Base-by-base conservation (phyloP, 2,797 vertebrate genomes). In the Erethizon dorsatum region DNA sequence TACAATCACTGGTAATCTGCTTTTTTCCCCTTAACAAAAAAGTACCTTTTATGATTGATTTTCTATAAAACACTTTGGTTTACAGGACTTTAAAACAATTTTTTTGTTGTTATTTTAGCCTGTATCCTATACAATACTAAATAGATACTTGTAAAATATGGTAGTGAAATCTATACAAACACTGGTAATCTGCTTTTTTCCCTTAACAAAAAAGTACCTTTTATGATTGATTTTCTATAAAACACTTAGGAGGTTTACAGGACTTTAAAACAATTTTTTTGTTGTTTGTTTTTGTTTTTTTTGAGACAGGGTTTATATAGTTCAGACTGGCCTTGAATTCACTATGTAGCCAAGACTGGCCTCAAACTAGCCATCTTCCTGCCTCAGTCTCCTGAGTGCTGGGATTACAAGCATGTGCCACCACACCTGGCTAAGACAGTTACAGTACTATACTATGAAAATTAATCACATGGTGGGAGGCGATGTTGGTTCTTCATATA, bases 41-140 rank as follows among this genome's bases (percentile, higher is more conserved):
- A 88, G 45, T 17, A 88, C 22, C 56, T 96, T 90, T 80, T 33
- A 87, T 84, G 63, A 92, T 2, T 83, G 67, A 87, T 77, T 96
- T 73, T 88, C 83, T 88, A 83, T 11, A 75, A 82, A 90, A 84
- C 47, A 95, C 18, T 88, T 50, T 83, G 67, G 33, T 47, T 90
- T 93, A 91, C 1, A 84, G 14, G 18, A 75, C 50, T 84, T 88
- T 89, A 90, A 92, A 90, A 26, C 6, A 83, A 50, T 57, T 83
- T 75, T 73, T 73, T 59, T 50, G 28, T 47, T 77, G 50, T 89
- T 95, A 87, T 86, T 96, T 86, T 47, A 47, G n/a, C 24, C 61
- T 79, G 22, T 50, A 85, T 63, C 71, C 61, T 75, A 83, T 17
- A 91, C 45, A 45, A 45, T 28, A 47, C 24, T 56, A 54, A 88